Evolutionary conservation across 2,113 vertebrate species (phyloP).

Genomic region (Cettia cetti): DNA sequence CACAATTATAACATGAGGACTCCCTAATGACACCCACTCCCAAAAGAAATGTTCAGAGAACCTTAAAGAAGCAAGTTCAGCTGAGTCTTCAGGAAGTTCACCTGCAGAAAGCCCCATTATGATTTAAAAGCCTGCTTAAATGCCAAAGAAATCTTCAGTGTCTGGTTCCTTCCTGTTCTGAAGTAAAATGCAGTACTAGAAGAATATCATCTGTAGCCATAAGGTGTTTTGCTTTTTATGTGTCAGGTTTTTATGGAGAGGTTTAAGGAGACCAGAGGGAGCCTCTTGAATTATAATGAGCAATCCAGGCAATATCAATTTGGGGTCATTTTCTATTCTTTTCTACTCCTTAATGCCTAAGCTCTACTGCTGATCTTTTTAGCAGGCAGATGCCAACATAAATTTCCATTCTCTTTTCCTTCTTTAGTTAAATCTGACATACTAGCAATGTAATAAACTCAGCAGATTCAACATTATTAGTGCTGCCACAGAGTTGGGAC

Average conservation of each 20-base stretch:
- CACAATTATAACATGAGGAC: neutral
- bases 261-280: neutral
- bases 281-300: neutral
- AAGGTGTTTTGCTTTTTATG: neutral
- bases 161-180: neutral
- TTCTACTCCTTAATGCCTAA: neutral
- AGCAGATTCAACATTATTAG: neutral
- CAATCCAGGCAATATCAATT: neutral
- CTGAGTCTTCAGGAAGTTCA: neutral
- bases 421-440: constrained; percentile 3
- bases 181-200: neutral
- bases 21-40: neutral
- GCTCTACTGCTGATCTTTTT: neutral
- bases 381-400: constrained; percentile 1
- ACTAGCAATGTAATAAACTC: neutral
- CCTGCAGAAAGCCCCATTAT: neutral
- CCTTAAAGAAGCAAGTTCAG: neutral
- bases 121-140: neutral
- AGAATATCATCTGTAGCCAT: neutral
- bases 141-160: neutral
- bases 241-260: neutral
- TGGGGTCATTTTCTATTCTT: neutral
- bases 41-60: neutral
- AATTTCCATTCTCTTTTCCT: constrained; percentile 18
- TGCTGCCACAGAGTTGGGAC: neutral